Evolutionary conservation across 2,113 vertebrate genomes (phyloP), one percentile per base, ranked within the genome.

Genomic region (Crocuta crocuta): DNA sequence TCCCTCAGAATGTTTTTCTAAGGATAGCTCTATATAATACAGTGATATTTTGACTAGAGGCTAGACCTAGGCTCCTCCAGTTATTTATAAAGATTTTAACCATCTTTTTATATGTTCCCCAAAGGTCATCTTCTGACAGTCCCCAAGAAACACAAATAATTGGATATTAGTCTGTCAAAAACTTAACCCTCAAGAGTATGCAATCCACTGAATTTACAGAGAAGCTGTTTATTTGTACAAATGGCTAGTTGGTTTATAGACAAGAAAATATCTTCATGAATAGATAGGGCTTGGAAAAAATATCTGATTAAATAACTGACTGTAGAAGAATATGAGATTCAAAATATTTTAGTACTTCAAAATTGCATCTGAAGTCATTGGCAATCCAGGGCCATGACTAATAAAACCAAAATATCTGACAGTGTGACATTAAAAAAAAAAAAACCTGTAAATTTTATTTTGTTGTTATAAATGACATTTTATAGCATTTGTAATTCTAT

Each of bases 21-120:
- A 13, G 13, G 66, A 83, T 2, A 68, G 2, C 13, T 89, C 39
- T 55, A 73, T 78, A 86, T 89, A 70, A 83, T 39, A 53, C 26
- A 79, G 15, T 83, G 61, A 5, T 15, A 96, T 78, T 81, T 79
- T 87, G 11, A 50, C 66, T 85, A 68, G 23, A 89, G 43, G 10
- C 13, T 92, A 35, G 17, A 48, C 92, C 1, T 68, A 78, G 33
- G 71, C 5, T 65, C 28, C 15, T 92, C 24, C 7, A 35, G 17
- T 89, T 86, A 79, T 45, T 94, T 94, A 89, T 82, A 71, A 83
- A 71, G 0, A 66, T 35, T 83, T 71, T 95, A 92, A 53, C 21
- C 10, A 74, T 79, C 16, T 23, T 96, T 95, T 94, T 58, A 45
- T 23, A 45, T 61, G 12, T 95, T 76, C 3, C 21, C 10, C 55